Base-by-base conservation (phyloP, 2,113 vertebrate genomes). In the Larimichthys polyactis region DNA sequence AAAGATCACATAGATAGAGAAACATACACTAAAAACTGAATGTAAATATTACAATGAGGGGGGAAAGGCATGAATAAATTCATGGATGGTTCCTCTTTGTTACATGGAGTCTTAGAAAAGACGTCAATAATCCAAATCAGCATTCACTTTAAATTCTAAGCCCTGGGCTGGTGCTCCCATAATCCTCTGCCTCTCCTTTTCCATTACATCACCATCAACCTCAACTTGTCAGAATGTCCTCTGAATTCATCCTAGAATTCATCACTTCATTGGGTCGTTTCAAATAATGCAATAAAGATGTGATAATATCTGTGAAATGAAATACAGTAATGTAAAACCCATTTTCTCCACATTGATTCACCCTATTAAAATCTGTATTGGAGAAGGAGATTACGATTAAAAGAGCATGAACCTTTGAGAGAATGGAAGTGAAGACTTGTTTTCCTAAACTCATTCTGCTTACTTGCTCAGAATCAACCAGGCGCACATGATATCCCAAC, bases 381-480 rank as follows among this genome's bases (percentile, higher is more conserved):
- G n/a, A 58, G 49, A 46, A 83, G 22, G 65, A 29, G 66, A 78
- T 64, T 19, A 17, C 1, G 57, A 78, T 81, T 51, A 46, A 67
- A 55, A 64, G 29, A 14, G 15, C 40, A 71, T 71, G 81, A 54
- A 72, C 60, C 49, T 76, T 75, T 58, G 11, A 1, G 11, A 19
- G 54, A 24, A 63, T 52, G 11, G 11, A 58, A 65, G 29, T 51
- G 10, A 51, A 36, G 57, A 46, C 58, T 9, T 20, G 59, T 69
- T 68, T 59, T 49, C 15, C 57, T 27, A 43, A 43, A 43, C 20
- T 40, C 5, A 10, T 40, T 80, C 17, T 0, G 1, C 17, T 11
- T 2, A 36, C 27, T 19, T 40, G n/a, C 44, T 63, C 19, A 46
- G 5, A 65, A 62, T 63, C 29, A 71, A 32, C 36, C 12, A 17